Percentiles rank a stretch among this genome's conserved stretches.
Conservation (phyloP, 2,888 invertebrate genomes). For the Pyrrhia umbra region DNA sequence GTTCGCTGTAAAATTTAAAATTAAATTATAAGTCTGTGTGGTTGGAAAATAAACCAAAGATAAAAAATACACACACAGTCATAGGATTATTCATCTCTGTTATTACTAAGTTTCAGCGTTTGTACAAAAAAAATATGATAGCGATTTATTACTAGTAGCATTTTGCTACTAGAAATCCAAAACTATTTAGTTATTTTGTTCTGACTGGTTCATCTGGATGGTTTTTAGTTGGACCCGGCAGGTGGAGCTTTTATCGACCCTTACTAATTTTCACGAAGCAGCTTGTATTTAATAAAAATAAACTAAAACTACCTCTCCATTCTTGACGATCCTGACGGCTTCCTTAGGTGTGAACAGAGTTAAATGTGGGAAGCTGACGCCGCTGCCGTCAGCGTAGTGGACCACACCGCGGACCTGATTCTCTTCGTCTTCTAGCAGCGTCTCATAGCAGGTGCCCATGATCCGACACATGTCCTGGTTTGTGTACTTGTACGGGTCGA, state of each 20-base stretch:
- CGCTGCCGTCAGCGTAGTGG: slow-evolving; percentile 94
- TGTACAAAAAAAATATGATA: too few relatives aligned
- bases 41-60: too few relatives aligned
- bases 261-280: background rate
- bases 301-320: slow-evolving; percentile 91
- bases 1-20: slow-evolving; percentile 89
- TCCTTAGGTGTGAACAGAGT: slow-evolving; percentile 94
- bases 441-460: slow-evolving; percentile 94
- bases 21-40: too few relatives aligned
- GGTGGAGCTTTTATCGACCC: background rate
- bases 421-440: slow-evolving; percentile 95
- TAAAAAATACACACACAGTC: too few relatives aligned
- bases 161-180: too few relatives aligned
- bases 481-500: slow-evolving; percentile 94
- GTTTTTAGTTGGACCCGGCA: background rate
- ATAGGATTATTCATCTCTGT: background rate
- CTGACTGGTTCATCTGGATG: too few relatives aligned
- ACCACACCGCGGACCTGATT: slow-evolving; percentile 94
- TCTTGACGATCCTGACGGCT: slow-evolving; percentile 94
- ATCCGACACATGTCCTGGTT: slow-evolving; percentile 95
- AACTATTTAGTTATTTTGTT: too few relatives aligned
- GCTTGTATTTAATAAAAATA: background rate
- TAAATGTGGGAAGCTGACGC: slow-evolving; percentile 93
- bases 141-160: too few relatives aligned
- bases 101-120: too few relatives aligned